Conservation (phyloP, 2,888 invertebrate species). For the Lapara coniferarum region DNA sequence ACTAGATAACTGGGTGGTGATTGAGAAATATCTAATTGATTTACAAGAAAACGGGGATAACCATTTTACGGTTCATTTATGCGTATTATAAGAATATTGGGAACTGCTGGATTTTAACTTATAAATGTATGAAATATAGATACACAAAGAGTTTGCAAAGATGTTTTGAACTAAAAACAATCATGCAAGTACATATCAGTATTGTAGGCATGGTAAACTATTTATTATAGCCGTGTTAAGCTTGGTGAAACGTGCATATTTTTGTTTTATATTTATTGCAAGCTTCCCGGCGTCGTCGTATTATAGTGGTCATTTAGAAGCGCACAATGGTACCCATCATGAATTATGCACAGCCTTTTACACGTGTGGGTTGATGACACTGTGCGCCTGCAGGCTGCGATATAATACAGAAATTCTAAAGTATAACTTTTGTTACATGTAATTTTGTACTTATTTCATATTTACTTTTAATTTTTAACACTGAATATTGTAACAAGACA, state of each 20-base stretch:
- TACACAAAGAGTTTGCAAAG: background rate
- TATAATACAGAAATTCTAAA: conserved; percentile 49
- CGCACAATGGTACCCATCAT: conserved; percentile 60
- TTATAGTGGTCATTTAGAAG: conserved; percentile 46
- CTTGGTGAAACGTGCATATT: conserved; percentile 15
- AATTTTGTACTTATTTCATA: conserved; percentile 8
- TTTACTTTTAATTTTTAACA: no score
- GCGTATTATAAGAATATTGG: no score
- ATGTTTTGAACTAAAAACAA: background rate
- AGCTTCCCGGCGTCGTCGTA: conserved; percentile 32
- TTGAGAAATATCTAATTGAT: conserved; percentile 24
- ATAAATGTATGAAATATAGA: no score
- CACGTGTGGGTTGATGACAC: conserved; percentile 67
- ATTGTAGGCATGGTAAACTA: conserved; percentile 18
- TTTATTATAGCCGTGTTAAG: conserved; percentile 13
- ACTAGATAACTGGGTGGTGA: conserved; percentile 28
- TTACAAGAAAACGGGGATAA: background rate
- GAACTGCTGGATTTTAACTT: no score
- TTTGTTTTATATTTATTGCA: conserved; percentile 28
- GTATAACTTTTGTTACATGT: conserved; percentile 2
- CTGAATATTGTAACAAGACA: no score
- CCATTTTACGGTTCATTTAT: background rate
- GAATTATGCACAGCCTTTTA: conserved; percentile 70
- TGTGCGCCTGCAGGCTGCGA: conserved; percentile 38
- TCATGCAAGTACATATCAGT: background rate